Base-by-base conservation (phyloP, 2,888 invertebrate species). In the Drosophila recens region DNA sequence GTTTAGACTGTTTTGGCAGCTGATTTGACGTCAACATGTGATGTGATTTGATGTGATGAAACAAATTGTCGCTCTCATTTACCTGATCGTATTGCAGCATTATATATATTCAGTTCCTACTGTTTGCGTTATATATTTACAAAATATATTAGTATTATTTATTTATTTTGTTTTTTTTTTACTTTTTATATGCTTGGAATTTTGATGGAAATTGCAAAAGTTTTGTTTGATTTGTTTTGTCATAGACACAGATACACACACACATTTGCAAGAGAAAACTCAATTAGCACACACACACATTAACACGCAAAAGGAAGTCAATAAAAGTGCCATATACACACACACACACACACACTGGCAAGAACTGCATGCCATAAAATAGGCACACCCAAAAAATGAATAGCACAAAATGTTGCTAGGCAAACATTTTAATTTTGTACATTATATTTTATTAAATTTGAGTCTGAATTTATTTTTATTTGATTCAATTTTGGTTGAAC, bases 11-110 rank as follows among this genome's bases (percentile, higher is more conserved):
- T 40, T 38, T 63, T 63, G 61, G 65, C 76, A 75, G 63, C 70
- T 72, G 74, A 70, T 74, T 66, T 76, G 67, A 74, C 75, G 67
- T 71, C 67, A 74, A 73, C 48, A 67, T 61, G 46, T 53, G 49
- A 43, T 51, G 51, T 45, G 62, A 42, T 43, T 51, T 27, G 45
- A 53, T 45, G 53, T 56, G 53, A 59, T 67, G 17, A 61, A 62
- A 56, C 27, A 67, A 68, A 54, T 64, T 62, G 61, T 56, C 49
- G 57, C 45, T 45, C 43, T 45, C 49, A 77, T 69, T 88, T 89
- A 89, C 88, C 88, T 89, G 83, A 79, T 87, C 87, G 85, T 83
- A 88, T 75, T 88, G 79, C 80, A 87, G 85, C 88, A 88, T 51
- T 51, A 51, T 85, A 67, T 51, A 51, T 85, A 67, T 71, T 83